A percentile compares a stretch with the other conserved stretches of the same genome.
phyloP scores from a whole-genome alignment of 1,140 invertebrate genomes.

The Daktulosphaira vitifoliae region DNA sequence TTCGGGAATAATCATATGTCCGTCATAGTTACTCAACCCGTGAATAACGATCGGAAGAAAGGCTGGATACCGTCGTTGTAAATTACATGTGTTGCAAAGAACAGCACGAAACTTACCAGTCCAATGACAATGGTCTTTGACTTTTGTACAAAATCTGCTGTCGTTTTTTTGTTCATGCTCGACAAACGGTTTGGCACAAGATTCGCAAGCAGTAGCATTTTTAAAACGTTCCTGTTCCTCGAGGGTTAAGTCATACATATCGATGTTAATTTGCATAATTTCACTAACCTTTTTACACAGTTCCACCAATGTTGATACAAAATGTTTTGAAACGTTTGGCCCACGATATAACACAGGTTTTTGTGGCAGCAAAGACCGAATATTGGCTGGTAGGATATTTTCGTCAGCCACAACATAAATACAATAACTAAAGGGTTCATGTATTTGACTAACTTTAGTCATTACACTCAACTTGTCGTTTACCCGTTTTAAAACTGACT shows the following conservation, averaged over 20 bases:
- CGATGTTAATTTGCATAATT: not conserved
- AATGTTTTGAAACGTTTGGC: not conserved
- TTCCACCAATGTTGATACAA: not conserved
- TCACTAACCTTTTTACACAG: not conserved
- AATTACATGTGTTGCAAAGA: not conserved
- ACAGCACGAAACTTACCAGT: not conserved
- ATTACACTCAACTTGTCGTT: no score
- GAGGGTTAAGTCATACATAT: not conserved
- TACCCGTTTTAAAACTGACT: not conserved
- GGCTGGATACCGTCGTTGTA: not conserved
- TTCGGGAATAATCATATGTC: not conserved
- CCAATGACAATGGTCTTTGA: not conserved
- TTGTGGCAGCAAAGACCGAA: no score
- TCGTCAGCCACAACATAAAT: not conserved
- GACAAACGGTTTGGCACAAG: not conserved
- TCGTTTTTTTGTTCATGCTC: no score
- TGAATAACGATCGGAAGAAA: constrained; percentile 11
- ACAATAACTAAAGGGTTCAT: not conserved
- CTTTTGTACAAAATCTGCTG: not conserved
- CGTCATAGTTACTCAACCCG: not conserved
- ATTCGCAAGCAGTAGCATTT: not conserved
- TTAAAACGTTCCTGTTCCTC: not conserved
- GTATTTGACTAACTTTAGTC: not conserved
- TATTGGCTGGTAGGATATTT: not conserved
- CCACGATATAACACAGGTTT: not conserved